phyloP scores from a whole-genome alignment of 1,140 invertebrate species.

The Drosophila punjabiensis region DNA sequence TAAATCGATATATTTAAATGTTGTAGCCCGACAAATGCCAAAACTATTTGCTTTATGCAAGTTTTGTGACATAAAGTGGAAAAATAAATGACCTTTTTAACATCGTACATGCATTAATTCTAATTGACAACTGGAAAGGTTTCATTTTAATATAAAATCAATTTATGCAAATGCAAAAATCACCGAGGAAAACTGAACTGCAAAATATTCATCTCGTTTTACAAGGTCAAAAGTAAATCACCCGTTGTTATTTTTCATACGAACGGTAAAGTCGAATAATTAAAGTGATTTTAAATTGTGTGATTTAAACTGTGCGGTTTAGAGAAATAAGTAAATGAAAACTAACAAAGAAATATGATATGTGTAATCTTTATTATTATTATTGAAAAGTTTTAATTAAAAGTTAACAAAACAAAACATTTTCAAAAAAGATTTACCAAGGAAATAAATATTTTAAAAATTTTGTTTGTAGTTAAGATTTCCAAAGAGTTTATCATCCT shows the following conservation, averaged over 20 bases:
- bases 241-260: background rate
- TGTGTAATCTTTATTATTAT: too few relatives aligned
- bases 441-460: background rate
- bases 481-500: background rate
- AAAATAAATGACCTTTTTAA: slow-evolving; percentile 2
- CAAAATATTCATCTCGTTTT: too few relatives aligned
- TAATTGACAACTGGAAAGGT: slow-evolving; percentile 69
- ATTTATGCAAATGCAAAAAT: slow-evolving; percentile 52
- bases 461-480: background rate
- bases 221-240: background rate
- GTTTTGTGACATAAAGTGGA: slow-evolving; percentile 10
- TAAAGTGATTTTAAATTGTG: background rate
- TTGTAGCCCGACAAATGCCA: slow-evolving; percentile 15
- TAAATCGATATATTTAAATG: slow-evolving; percentile 23
- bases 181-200: background rate
- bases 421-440: background rate
- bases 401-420: background rate
- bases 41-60: slow-evolving; percentile 24
- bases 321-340: background rate
- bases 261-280: background rate
- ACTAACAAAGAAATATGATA: background rate
- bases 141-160: slow-evolving; percentile 52
- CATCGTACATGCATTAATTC: slow-evolving; percentile 43
- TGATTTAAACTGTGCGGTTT: background rate
- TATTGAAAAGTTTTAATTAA: background rate